Evolutionary conservation across 2,797 vertebrate genomes (phyloP).

Genomic region (Microcaecilia unicolor): DNA sequence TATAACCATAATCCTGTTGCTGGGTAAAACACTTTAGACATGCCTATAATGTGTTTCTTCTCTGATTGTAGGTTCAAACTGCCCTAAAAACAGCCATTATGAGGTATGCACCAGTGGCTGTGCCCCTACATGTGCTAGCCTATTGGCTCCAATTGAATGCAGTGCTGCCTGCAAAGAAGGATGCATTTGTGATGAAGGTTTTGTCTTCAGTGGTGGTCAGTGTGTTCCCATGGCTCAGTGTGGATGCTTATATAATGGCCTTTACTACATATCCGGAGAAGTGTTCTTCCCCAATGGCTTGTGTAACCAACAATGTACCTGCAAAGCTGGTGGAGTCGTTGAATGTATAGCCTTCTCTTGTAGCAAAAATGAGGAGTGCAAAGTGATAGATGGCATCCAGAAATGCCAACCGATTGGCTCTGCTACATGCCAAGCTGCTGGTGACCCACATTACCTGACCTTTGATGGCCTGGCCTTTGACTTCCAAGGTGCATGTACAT

Average conservation of each 20-base stretch:
- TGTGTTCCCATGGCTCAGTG: constrained; percentile 63
- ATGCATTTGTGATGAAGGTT: constrained; percentile 65
- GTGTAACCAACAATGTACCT: constrained; percentile 42
- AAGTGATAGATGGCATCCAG: constrained; percentile 34
- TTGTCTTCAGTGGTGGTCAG: constrained; percentile 45
- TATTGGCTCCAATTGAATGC: constrained; percentile 34
- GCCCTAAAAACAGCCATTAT: constrained; percentile 67
- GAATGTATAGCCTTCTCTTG: constrained; percentile 52
- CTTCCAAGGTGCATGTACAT: constrained; percentile 68
- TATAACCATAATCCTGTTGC: no score
- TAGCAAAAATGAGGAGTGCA: constrained; percentile 45
- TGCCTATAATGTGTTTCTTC: background rate
- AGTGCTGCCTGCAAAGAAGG: constrained; percentile 41
- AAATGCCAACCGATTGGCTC: constrained; percentile 56
- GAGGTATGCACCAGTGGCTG: constrained; percentile 47
- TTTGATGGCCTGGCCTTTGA: constrained; percentile 59
- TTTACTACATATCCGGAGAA: constrained; percentile 26
- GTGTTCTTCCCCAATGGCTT: constrained; percentile 12
- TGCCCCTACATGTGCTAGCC: constrained; percentile 48
- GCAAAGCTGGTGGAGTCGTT: constrained; percentile 24
- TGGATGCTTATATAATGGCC: constrained; percentile 55
- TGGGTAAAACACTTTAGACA: no score
- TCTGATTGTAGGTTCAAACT: constrained; percentile 45
- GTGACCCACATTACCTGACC: constrained; percentile 68
- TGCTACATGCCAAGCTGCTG: constrained; percentile 59